Evolutionary conservation across 1,140 invertebrate species (phyloP), one percentile per base, ranked within the genome.

Genomic region (Eueides isabella): DNA sequence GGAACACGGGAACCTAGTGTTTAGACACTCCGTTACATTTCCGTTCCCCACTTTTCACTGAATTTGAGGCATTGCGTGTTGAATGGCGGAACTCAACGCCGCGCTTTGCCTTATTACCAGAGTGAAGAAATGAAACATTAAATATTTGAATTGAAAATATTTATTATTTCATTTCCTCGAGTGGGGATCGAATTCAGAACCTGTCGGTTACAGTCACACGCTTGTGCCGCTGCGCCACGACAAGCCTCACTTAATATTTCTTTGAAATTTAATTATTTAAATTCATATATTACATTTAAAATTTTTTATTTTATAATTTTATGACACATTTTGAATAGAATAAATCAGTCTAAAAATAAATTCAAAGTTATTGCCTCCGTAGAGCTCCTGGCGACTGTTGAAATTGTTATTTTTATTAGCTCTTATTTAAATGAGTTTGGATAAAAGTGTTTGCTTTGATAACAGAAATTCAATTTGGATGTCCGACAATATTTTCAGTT

Each of bases 391-490:
- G 23, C 23, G 48, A 55, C 48, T 55, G 35, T 38, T 55, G 48
- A 26, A 55, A 26, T 55, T 23, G 48, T 55, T 55, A 55, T 63
- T 63, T 63, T 63, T 63, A 31, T 63, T 63, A 63, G 61, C 12
- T 31, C 30, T 63, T 30, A 63, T 63, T 63, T 63, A 16, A 63
- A 31, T 30, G 30, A 63, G 28, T 29, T 63, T 9, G n/a, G 14
- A 31, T 63, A 63, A 19, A 30, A 63, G 14, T 63, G 30, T 31
- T 63, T 63, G n/a, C 61, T 63, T 31, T 55, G 23, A 14, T 12
- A 55, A 55, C 48, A 55, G 23, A 55, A 55, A 55, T 55, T 55
- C 23, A 55, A 55, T 55, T 55, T 55, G 23, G n/a, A 26, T 55
- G 11, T 55, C 48, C 9, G 48, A 55, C 23, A 26, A 55, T 26